Base-by-base conservation (phyloP, 2,888 invertebrate species). In the Cetonia aurata region DNA sequence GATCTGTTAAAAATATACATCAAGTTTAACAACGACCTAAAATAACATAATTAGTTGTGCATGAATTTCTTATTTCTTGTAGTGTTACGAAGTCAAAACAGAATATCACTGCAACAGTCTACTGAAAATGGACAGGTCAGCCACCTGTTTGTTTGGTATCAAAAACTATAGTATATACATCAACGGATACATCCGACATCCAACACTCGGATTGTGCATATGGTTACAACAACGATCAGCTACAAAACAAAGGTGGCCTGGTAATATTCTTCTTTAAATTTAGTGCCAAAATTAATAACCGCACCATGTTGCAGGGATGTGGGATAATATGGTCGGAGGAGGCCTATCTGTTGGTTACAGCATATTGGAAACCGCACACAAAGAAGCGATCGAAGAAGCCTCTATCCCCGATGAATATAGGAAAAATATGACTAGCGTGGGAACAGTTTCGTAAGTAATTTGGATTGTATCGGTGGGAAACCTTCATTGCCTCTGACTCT, bases 251-350 rank as follows among this genome's bases (percentile, higher is more conserved):
- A 97, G 97, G 48, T 98, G 96, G 94, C 97, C 98, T 72, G 95
- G 94, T 86, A 82, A 65, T 62, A 19, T 13, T 42, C 10, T 37
- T 46, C 48, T 48, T 67, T 44, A 55, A 48, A 46, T 46, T 31
- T 48, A 53, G 25, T 67, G 52, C 66, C 50, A 55, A 12, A 53
- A 53, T 66, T 55, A 66, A 66, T 52, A 53, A 8, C 33, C 42
- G 31, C 17, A 44, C 17, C 9, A 46, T 44, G 19, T 65, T 67
- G 57, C 75, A 89, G 89, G 91, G 48, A 95, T 94, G 85, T 94
- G 96, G 92, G 98, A 98, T 84, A 96, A 96, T 82, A 96, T 98
- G 92, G 96, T 96, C 46, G 95, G 96, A 75, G 98, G 98, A 66
- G 98, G 97, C 3, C 83, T 98, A 62, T 93, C 95, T 31, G 95